Evolutionary conservation across 2,888 invertebrate genomes (phyloP), one percentile per base, ranked within the genome.

Genomic region (Pristionchus exspectatus): DNA sequence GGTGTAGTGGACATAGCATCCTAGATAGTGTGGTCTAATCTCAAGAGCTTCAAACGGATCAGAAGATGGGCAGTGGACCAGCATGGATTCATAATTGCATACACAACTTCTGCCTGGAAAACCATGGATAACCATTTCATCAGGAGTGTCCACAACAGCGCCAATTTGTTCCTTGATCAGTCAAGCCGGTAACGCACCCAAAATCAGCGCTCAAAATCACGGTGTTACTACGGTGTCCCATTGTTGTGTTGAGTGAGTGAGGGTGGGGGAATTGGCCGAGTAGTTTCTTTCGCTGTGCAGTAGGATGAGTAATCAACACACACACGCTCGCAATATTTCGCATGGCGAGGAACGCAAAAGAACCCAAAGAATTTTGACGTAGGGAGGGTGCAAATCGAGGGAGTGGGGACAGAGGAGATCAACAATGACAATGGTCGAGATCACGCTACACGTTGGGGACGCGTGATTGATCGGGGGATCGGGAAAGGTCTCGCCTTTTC

Each of bases 241-340:
- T 72, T 72, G 74, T 63, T 74, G 38, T 21, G 30, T 27, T 27
- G 33, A 33, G 69, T 72, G 30, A 30, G 24, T 18, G 74, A 72
- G 56, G 16, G 74, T 30, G 56, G 16, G 33, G 7, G 74, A 74
- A 74, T 74, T 74, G 74, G 74, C 38, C 74, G 74, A 74, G 74
- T 33, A 50, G 44, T 50, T 50, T 50, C 44, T 50, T 50, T 50
- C 44, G 38, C 24, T n/a, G 56, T 56, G 56, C 56, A 56, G 5
- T 24, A n/a, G 4, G 38, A 50, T 74, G 74, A 74, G 18, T 74
- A 74, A 74, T 5, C 10, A 21, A 33, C 74, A 38, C 38, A 10
- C 30, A 38, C 21, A 38, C 18, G 38, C n/a, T n/a, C 38, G 38
- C 38, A 38, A 74, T 63, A 63, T 63, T 63, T 54, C 54, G 54